These are phyloP conservation scores for Conops quadrifasciatus DNA, from an alignment of 2,888 invertebrate genomes.

Conservation along the genomic window DNA sequence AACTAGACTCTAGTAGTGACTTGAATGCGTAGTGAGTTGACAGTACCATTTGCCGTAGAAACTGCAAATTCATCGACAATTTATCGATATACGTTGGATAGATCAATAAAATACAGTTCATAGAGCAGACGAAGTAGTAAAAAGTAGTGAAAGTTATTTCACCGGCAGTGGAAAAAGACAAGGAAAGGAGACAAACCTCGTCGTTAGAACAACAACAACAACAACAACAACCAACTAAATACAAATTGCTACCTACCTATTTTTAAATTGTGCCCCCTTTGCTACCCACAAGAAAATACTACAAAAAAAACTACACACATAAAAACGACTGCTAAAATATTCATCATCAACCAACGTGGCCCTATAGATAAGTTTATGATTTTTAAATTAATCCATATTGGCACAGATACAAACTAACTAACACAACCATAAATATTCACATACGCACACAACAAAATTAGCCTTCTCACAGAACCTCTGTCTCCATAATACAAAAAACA, in stretches of 20 bases:
- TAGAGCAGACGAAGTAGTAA: not conserved
- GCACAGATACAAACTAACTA: too few species aligned
- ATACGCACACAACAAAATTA: constrained; percentile 5
- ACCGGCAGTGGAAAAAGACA: not conserved
- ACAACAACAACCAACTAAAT: not conserved
- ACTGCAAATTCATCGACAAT: not conserved
- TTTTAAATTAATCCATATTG: constrained; percentile 12
- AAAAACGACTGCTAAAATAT: constrained; percentile 23
- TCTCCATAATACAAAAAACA: not conserved
- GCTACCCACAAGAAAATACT: constrained; percentile 1
- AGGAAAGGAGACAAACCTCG: not conserved
- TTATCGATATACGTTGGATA: not conserved
- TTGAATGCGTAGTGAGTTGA: constrained; percentile 14
- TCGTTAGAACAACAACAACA: not conserved
- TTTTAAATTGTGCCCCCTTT: constrained; percentile 8
- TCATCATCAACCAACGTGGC: not conserved
- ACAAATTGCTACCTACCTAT: not conserved
- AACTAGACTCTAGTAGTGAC: too few species aligned
- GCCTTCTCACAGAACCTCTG: not conserved
- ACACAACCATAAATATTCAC: constrained; percentile 5
- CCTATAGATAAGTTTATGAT: constrained; percentile 23
- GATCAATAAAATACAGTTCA: not conserved
- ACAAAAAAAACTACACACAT: not conserved
- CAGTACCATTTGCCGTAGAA: not conserved
- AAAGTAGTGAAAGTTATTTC: not conserved